Evolutionary conservation across 2,113 vertebrate genomes (phyloP), one percentile per base, ranked within the genome.

Genomic region (Prolemur simus): DNA sequence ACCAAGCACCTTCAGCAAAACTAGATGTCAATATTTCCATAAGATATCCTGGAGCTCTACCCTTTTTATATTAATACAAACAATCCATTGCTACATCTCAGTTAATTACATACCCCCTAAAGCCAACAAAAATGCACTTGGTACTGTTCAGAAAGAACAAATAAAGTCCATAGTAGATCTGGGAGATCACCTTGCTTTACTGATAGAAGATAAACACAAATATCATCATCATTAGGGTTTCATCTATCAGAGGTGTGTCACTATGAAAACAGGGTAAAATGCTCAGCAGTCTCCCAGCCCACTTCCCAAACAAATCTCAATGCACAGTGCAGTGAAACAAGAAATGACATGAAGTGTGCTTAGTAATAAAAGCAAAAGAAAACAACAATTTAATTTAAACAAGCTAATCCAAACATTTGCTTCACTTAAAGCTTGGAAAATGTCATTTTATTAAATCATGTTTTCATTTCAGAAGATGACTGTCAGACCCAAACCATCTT

Each of bases 371-470:
- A 83, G 60, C n/a, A 78, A 63, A 68, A 91, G 39, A 92, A 88
- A 96, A 96, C 58, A 96, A 96, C 58, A 74, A 86, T 94, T 96
- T 86, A 91, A 94, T 94, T 94, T 95, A 95, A 94, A 93, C 52
- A 74, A 11, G 18, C 52, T 85, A 80, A 97, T 94, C 73, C 64
- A 96, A 94, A 73, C 3, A 32, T 85, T 73, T 60, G 27, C 32
- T 93, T 95, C 81, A 63, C 54, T 94, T 94, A 93, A 96, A 95
- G 34, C 82, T 83, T 68, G 21, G 77, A 82, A 97, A 94, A 95
- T 91, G 82, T 37, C 91, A 86, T 63, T 94, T 96, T 89, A 91
- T 96, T 95, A 96, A 94, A 94, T 76, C 58, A 58, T 89, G 91
- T 89, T 94, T 97, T 95, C 74, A 96, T 94, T 95, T 96, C 81